A percentile compares a stretch with the other conserved stretches of the same genome.
phyloP scores from a whole-genome alignment of 53 echinoderm and acorn worm species.

The Arbacia lixula region DNA sequence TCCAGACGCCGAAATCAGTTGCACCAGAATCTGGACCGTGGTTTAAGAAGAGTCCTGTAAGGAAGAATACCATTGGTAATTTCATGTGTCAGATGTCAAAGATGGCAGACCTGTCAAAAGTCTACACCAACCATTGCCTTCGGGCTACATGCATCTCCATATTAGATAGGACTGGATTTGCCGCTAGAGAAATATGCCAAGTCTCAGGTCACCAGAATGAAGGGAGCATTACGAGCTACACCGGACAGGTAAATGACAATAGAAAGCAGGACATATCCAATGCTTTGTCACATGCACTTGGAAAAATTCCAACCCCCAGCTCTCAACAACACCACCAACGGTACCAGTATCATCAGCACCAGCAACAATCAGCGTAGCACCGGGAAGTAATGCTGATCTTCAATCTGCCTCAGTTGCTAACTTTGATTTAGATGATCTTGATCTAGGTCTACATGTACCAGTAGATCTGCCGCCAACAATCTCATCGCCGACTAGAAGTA shows the following conservation, averaged over 20 bases:
- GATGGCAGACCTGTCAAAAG: background rate
- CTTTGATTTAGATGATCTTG: background rate
- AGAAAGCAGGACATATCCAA: slow-evolving; percentile 17
- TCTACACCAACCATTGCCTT: background rate
- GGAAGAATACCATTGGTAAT: background rate
- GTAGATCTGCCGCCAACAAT: too few relatives aligned
- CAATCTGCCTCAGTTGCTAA: background rate
- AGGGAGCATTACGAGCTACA: background rate
- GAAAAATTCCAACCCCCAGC: background rate
- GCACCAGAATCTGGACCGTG: background rate
- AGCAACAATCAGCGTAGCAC: background rate
- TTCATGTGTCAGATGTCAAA: background rate
- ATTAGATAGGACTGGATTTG: background rate
- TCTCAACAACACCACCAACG: background rate
- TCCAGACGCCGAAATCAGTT: background rate
- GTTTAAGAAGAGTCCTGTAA: background rate
- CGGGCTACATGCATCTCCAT: slow-evolving; percentile 5
- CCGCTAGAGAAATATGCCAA: slow-evolving; percentile 18
- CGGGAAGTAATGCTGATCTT: background rate
- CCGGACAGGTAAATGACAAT: background rate
- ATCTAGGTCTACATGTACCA: background rate
- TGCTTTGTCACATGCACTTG: slow-evolving; percentile 21
- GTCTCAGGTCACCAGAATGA: slow-evolving; percentile 23
- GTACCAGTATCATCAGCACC: background rate
- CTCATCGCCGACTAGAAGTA: background rate